Evolutionary conservation across 2,888 invertebrate species (phyloP).

Genomic region (Neoaliturus tenellus): DNA sequence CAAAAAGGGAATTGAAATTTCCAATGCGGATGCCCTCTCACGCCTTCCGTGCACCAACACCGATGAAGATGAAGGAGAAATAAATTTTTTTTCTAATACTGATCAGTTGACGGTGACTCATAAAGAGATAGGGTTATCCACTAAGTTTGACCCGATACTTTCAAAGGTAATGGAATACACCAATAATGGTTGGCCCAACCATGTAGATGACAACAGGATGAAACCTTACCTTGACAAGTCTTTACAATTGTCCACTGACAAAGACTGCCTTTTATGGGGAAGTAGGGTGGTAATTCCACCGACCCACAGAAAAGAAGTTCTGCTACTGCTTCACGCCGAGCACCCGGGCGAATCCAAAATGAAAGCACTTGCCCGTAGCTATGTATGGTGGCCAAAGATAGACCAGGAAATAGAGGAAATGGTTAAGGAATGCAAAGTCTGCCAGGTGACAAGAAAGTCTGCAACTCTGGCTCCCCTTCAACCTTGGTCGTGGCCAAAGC

Average conservation of each 20-base stretch:
- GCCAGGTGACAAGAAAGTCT: background rate
- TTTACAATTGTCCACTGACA: background rate
- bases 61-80: background rate
- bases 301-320: slow-evolving; percentile 10
- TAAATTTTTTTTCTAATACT: background rate
- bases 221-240: background rate
- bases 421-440: slow-evolving; percentile 8
- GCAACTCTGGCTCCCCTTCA: background rate
- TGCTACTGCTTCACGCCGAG: slow-evolving; percentile 3
- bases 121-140: background rate
- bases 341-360: slow-evolving; percentile 8
- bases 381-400: slow-evolving; percentile 5
- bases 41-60: background rate
- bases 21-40: background rate
- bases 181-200: background rate
- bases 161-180: slow-evolving; percentile 14
- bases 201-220: background rate
- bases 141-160: background rate
- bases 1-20: background rate
- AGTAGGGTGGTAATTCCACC: slow-evolving; percentile 26
- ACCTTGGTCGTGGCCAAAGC: slow-evolving; percentile 20
- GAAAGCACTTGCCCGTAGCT: background rate
- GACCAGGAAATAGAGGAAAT: background rate
- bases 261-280: slow-evolving; percentile 21
- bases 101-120: background rate